phyloP scores from a whole-genome alignment of 2,888 invertebrate genomes.

The Sinotaia quadrata region DNA sequence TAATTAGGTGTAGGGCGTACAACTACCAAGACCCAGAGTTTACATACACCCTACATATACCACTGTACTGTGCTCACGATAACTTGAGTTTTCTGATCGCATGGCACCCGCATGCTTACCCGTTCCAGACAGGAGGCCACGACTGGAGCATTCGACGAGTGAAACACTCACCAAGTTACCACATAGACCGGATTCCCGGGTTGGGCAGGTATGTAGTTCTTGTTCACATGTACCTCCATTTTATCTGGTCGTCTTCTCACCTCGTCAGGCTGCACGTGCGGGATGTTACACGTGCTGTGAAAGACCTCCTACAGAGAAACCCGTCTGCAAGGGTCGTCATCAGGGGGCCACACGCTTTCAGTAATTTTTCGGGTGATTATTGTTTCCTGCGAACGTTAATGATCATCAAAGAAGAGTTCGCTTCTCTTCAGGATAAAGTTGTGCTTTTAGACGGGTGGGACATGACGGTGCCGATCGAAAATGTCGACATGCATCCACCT shows the following conservation, averaged over 20 bases:
- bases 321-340: background rate
- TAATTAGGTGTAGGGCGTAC: background rate
- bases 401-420: slow-evolving; percentile 13
- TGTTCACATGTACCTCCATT: background rate
- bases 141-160: background rate
- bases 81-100: background rate
- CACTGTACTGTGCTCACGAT: background rate
- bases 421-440: slow-evolving; percentile 7
- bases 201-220: background rate
- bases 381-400: background rate
- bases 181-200: background rate
- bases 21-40: no score
- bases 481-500: background rate
- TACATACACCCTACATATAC: background rate
- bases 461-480: slow-evolving; percentile 1
- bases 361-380: background rate
- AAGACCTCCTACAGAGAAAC: background rate
- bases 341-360: background rate
- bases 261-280: background rate
- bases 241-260: background rate
- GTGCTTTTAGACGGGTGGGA: slow-evolving; percentile 18
- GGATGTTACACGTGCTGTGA: background rate
- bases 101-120: background rate
- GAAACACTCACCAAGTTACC: background rate
- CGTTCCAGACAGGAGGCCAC: background rate